phyloP scores from a whole-genome alignment of 2,888 invertebrate species.

The Baccha elongata region DNA sequence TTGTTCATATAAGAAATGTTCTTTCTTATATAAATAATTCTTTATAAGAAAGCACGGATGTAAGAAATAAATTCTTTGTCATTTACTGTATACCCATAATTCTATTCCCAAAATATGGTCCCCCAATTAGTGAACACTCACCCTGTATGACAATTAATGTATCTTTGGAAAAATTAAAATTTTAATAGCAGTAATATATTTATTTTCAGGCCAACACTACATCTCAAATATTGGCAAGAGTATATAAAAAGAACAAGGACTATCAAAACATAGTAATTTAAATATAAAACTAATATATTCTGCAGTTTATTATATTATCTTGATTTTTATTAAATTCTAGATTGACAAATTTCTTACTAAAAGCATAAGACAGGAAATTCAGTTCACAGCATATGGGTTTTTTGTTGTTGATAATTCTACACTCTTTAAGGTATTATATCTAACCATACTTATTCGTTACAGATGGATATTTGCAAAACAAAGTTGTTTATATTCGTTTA shows the following conservation, averaged over 20 bases:
- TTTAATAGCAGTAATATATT: no score
- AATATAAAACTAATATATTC: conserved; percentile 1
- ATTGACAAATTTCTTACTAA: conserved; percentile 81
- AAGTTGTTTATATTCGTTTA: neutral
- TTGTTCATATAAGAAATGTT: no score
- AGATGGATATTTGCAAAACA: neutral
- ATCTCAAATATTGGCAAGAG: conserved; percentile 79
- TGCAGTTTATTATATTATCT: no score
- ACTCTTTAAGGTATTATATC: conserved; percentile 81
- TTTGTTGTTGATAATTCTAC: conserved; percentile 81
- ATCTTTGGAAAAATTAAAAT: no score
- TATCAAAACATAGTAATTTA: conserved; percentile 79
- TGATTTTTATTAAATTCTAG: conserved; percentile 71
- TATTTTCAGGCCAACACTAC: conserved; percentile 79
- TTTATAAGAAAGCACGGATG: no score
- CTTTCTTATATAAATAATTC: no score
- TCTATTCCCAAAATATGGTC: no score
- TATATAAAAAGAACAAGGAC: conserved; percentile 79
- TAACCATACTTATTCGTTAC: no score
- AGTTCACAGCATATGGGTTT: conserved; percentile 81
- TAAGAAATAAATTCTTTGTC: no score
- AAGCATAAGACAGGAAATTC: conserved; percentile 80
- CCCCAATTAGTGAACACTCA: no score
- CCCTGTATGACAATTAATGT: no score
- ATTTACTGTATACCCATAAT: no score